Evolutionary conservation across 2,888 invertebrate genomes (phyloP), one percentile per base, ranked within the genome.

Genomic region (Caenorhabditis zanzibari): DNA sequence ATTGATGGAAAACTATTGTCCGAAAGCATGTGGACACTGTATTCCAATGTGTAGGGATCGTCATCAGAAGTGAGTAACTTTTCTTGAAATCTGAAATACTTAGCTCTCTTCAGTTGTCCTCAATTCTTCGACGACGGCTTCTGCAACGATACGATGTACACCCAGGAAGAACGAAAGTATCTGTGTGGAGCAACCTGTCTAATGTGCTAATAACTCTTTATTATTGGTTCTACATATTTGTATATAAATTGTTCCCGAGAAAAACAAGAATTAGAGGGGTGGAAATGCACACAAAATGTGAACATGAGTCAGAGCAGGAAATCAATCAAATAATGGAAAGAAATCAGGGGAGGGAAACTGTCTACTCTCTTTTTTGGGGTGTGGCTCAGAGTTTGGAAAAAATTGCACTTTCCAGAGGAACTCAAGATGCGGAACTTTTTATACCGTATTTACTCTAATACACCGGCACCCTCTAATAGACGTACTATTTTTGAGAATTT

Each of bases 141-240:
- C 85, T 88, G 88, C 66, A 72, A 77, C 41, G 87, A 88, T 52
- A 79, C 69, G 14, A 84, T 85, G 74, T 88, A 88, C 69, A 86
- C 88, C 7, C 16, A 35, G 26, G 87, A 86, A 1, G 88, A 88
- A 72, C 64, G 83, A 38, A 76, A 72, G 26, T 84, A 79, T 38
- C 77, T 88, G 54, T 88, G 88, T 61, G 88, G 88, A n/a, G 77
- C 75, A 19, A 85, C 85, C 16, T 88, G 88, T 71, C 63, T 82
- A 38, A 35, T 87, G 47, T 88, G 87, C 28, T 81, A 58, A 81
- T 7, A 16, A 24, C 16, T 44, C 6, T 44, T 49, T 59, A 24
- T 52, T 44, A 24, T 58, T 32, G 44, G 54, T 72, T 74, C n/a
- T n/a, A 49, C 38, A 35, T 81, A 74, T 80, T 72, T 81, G 80